Evolutionary conservation across 1,140 invertebrate species (phyloP).

Genomic region (Aphis gossypii): DNA sequence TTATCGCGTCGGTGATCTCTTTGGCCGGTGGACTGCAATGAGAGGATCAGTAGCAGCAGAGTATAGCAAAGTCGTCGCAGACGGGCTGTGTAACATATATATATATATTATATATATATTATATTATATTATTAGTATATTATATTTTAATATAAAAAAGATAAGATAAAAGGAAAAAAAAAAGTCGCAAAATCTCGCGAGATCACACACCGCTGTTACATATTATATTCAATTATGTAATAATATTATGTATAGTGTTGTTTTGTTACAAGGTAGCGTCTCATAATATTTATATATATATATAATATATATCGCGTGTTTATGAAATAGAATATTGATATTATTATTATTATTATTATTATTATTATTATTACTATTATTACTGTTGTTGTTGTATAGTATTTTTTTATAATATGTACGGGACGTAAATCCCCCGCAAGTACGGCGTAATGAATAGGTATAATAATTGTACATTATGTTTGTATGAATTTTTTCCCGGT

Average conservation of each 20-base stretch:
- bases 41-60: neutral
- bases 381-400: conserved; percentile 1
- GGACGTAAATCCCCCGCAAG: neutral
- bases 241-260: neutral
- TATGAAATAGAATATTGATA: conserved; percentile 15
- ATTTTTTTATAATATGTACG: neutral
- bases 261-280: neutral
- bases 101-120: neutral
- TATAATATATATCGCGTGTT: neutral
- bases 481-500: neutral
- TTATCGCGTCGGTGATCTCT: conserved; percentile 2
- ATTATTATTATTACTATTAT: neutral
- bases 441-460: neutral
- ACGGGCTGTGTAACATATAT: neutral
- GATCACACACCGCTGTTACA: neutral
- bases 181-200: neutral
- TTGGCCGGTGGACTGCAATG: neutral
- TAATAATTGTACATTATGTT: neutral
- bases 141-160: neutral
- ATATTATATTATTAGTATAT: neutral
- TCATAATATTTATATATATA: neutral
- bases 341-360: conserved; percentile 5
- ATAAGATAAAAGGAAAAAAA: neutral
- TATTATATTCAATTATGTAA: neutral
- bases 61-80: neutral